Percentiles rank a stretch among this genome's conserved stretches.
These are phyloP conservation scores for Knipowitschia caucasica DNA, from an alignment of 2,797 vertebrate genomes.

Conservation along the genomic window DNA sequence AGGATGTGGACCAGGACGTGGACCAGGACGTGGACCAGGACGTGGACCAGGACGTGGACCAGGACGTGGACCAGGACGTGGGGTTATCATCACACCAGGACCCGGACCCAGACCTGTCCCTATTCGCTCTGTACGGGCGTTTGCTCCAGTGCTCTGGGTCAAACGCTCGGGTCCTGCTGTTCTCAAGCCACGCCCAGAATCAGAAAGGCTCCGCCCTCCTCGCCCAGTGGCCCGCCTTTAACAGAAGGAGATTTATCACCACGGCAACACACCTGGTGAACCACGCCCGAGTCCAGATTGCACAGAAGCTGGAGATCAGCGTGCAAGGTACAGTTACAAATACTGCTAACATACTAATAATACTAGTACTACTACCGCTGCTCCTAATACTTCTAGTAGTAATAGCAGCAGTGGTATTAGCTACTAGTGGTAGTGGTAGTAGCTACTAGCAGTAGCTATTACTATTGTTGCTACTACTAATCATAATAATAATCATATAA, in stretches of 20 bases:
- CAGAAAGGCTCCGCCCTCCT: conserved; percentile 79
- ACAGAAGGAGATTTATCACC: conserved; percentile 73
- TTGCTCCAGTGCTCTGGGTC: too few species aligned
- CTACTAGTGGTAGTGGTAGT: too few species aligned
- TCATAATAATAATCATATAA: background rate
- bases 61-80: too few species aligned
- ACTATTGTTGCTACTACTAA: background rate
- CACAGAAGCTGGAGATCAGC: conserved; percentile 75
- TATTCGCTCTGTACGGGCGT: too few species aligned
- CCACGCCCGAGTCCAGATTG: conserved; percentile 77
- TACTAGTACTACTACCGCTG: background rate
- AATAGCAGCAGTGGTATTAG: too few species aligned
- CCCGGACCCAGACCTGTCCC: too few species aligned
- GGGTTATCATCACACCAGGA: too few species aligned
- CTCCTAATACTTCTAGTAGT: background rate
- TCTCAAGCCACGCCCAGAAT: conserved; percentile 79
- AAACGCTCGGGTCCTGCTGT: conserved; percentile 81
- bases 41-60: too few species aligned
- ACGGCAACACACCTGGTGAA: conserved; percentile 79
- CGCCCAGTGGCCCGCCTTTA: conserved; percentile 60
- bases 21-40: too few species aligned
- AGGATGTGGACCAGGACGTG: conserved; percentile 8
- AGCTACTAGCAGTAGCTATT: too few species aligned
- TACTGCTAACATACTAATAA: background rate
- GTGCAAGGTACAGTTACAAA: conserved; percentile 68